phyloP scores from a whole-genome alignment of 2,888 invertebrate genomes.

The Drosophila mimica region DNA sequence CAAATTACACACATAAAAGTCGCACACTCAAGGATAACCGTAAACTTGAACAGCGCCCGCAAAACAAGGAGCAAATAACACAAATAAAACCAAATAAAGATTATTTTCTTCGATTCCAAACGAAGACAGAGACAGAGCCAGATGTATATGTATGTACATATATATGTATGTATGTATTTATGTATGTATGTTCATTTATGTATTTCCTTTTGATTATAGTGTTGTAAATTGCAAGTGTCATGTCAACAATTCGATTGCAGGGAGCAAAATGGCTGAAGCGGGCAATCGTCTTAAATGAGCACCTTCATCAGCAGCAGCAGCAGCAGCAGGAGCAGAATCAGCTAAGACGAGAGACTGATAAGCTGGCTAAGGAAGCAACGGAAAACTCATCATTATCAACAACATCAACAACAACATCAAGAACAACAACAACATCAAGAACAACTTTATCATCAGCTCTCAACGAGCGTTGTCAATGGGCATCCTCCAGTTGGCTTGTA shows the following conservation, averaged over 20 bases:
- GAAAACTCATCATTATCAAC: constrained; percentile 52
- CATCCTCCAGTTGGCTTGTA: constrained; percentile 24
- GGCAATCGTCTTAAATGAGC: constrained; percentile 83
- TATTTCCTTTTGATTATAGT: constrained; percentile 76
- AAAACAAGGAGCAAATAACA: constrained; percentile 48
- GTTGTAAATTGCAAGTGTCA: constrained; percentile 84
- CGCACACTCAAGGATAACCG: constrained; percentile 57
- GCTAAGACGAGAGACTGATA: constrained; percentile 38
- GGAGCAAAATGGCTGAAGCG: constrained; percentile 84
- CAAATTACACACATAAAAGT: constrained; percentile 53
- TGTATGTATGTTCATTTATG: constrained; percentile 43
- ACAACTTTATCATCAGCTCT: constrained; percentile 31
- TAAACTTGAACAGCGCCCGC: constrained; percentile 67
- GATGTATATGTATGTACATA: neutral
- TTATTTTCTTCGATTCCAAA: constrained; percentile 56
- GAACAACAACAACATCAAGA: constrained; percentile 27
- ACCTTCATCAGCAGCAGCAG: constrained; percentile 57
- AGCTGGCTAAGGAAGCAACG: constrained; percentile 30
- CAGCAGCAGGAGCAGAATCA: constrained; percentile 22
- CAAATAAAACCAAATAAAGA: constrained; percentile 63
- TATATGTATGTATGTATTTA: constrained; percentile 48
- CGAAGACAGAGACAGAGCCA: constrained; percentile 3
- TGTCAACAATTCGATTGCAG: constrained; percentile 85
- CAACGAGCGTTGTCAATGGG: constrained; percentile 27
- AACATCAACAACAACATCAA: constrained; percentile 34